phyloP scores from a whole-genome alignment of 1,140 invertebrate genomes.

The Saccostrea glomerata region DNA sequence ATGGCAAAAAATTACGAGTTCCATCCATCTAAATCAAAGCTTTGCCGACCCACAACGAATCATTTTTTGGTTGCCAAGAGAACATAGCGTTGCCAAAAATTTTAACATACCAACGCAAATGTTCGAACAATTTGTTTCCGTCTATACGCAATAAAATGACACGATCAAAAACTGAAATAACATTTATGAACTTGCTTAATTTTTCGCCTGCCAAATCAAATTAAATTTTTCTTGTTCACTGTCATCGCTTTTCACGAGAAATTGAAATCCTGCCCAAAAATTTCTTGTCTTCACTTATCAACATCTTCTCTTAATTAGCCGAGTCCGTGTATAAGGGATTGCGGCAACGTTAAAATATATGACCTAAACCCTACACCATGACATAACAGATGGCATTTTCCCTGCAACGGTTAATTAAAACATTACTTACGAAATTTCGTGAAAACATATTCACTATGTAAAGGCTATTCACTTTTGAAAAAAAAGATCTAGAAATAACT shows the following conservation, averaged over 20 bases:
- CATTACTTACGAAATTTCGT: constrained; percentile 16
- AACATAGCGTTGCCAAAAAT: not conserved
- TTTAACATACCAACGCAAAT: not conserved
- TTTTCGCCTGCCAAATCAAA: not conserved
- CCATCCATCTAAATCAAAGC: constrained; percentile 25
- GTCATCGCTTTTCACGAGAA: constrained; percentile 4
- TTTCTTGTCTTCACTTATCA: constrained; percentile 30
- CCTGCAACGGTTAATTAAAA: constrained; percentile 21
- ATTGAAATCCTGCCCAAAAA: constrained; percentile 23
- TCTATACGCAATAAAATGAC: not conserved
- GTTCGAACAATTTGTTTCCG: not conserved
- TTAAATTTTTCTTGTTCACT: constrained; percentile 13
- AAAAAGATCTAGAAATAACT: not conserved
- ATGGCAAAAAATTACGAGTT: constrained; percentile 11
- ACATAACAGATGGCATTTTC: constrained; percentile 32
- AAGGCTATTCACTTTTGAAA: not conserved
- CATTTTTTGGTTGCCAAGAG: not conserved
- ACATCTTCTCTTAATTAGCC: constrained; percentile 13
- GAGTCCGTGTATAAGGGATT: not conserved
- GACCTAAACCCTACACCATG: not conserved
- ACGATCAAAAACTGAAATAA: not conserved
- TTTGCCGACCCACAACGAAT: constrained; percentile 6
- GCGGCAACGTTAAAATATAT: constrained; percentile 21
- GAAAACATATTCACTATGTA: constrained; percentile 11
- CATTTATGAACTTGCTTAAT: constrained; percentile 7